These are phyloP conservation scores for Ptilonorhynchus violaceus DNA, from an alignment of 2,113 vertebrate genomes.

Conservation along the genomic window DNA sequence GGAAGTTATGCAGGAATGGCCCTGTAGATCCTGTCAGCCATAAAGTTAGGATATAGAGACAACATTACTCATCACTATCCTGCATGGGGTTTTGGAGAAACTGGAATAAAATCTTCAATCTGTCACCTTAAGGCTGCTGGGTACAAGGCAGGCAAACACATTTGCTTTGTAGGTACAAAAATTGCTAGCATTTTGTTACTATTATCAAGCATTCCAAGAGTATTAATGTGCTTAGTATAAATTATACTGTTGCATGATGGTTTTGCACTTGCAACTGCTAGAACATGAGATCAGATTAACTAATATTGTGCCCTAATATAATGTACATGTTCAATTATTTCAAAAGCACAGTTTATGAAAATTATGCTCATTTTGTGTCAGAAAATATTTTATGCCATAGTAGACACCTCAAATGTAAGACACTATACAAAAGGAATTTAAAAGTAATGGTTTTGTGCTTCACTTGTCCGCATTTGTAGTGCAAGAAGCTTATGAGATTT, in stretches of 20 bases:
- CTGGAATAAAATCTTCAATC: neutral
- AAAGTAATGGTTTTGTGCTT: neutral
- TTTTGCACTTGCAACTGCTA: neutral
- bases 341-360: neutral
- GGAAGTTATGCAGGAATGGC: neutral
- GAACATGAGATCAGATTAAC: neutral
- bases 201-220: neutral
- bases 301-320: neutral
- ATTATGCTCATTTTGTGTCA: neutral
- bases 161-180: neutral
- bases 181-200: neutral
- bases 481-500: constrained; percentile 27
- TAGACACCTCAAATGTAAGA: neutral
- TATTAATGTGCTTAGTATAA: neutral
- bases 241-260: neutral
- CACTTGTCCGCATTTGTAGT: neutral
- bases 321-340: neutral
- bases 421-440: neutral
- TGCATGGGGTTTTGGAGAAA: neutral
- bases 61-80: neutral
- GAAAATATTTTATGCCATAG: neutral
- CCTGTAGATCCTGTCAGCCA: neutral
- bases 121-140: neutral
- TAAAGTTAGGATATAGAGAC: neutral
- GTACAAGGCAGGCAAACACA: neutral